Conservation (phyloP, 2,797 vertebrate species). For the Gallirallus australis region DNA sequence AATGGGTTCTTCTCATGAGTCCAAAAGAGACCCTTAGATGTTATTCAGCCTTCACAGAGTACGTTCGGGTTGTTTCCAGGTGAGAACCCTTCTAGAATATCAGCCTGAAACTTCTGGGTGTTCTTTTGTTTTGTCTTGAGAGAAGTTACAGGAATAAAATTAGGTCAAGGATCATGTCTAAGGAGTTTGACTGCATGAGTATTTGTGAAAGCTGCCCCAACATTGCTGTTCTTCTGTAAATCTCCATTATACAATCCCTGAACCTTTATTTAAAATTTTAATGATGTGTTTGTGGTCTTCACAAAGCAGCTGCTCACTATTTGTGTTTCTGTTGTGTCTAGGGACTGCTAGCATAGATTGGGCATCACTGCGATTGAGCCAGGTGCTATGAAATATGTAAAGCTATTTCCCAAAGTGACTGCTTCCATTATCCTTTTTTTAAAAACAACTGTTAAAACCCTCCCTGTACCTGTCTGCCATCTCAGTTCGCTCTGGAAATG, state of each 20-base stretch:
- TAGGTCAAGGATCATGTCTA: not conserved
- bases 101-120: not conserved
- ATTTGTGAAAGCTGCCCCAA: not conserved
- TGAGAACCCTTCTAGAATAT: not conserved
- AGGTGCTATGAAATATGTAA: slow-evolving; percentile 58
- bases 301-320: slow-evolving; percentile 47
- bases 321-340: not conserved
- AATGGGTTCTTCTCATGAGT: not conserved
- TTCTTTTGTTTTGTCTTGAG: not conserved
- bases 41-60: not conserved
- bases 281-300: slow-evolving; percentile 13
- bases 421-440: not conserved
- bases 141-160: not conserved
- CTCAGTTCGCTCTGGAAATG: slow-evolving; percentile 14
- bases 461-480: not conserved
- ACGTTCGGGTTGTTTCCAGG: not conserved
- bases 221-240: not conserved
- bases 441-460: not conserved
- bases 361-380: not conserved
- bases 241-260: not conserved
- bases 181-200: not conserved
- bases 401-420: slow-evolving; percentile 45
- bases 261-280: not conserved
- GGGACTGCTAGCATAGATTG: slow-evolving; percentile 32
- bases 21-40: not conserved